Conservation (phyloP, 1,140 invertebrate genomes). For the Hermetia illucens region DNA sequence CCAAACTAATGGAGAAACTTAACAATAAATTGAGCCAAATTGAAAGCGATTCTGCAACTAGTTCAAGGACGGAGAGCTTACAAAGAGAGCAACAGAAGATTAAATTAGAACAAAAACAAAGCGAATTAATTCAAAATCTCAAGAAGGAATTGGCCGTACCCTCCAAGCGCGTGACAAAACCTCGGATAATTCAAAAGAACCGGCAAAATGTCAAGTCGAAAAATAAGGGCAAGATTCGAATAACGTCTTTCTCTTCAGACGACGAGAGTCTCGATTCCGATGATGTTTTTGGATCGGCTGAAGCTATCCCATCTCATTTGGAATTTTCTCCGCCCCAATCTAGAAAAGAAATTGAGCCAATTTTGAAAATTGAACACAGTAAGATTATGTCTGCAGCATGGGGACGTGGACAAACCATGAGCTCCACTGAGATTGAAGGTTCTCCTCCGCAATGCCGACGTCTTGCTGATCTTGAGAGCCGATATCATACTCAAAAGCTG, state of each 20-base stretch:
- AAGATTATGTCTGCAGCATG: slow-evolving; percentile 45
- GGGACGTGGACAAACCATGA: slow-evolving; percentile 55
- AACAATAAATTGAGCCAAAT: slow-evolving; percentile 58
- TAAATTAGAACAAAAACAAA: slow-evolving; percentile 35
- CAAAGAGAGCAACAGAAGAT: slow-evolving; percentile 33
- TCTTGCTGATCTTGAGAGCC: slow-evolving; percentile 39
- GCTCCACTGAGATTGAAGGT: slow-evolving; percentile 54
- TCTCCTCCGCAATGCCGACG: slow-evolving; percentile 49
- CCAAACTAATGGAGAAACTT: slow-evolving; percentile 44
- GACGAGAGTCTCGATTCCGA: slow-evolving; percentile 56
- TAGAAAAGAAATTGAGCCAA: slow-evolving; percentile 52
- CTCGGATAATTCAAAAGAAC: slow-evolving; percentile 26
- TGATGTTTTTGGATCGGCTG: slow-evolving; percentile 53
- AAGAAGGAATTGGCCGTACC: slow-evolving; percentile 26
- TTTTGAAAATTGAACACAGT: slow-evolving; percentile 49
- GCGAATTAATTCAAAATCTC: slow-evolving; percentile 28
- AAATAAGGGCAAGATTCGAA: slow-evolving; percentile 44
- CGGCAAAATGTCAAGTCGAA: slow-evolving; percentile 23
- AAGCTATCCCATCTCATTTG: slow-evolving; percentile 47
- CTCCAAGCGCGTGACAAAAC: slow-evolving; percentile 21
- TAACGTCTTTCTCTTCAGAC: slow-evolving; percentile 54
- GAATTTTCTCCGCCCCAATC: slow-evolving; percentile 56
- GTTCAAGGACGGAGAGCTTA: slow-evolving; percentile 49
- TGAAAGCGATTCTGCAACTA: slow-evolving; percentile 52
- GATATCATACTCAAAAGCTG: slow-evolving; percentile 41